Percentiles rank a stretch among this genome's conserved stretches.
These are phyloP conservation scores for Protula sp. DNA, from an alignment of 2,888 invertebrate genomes.

Conservation along the genomic window DNA sequence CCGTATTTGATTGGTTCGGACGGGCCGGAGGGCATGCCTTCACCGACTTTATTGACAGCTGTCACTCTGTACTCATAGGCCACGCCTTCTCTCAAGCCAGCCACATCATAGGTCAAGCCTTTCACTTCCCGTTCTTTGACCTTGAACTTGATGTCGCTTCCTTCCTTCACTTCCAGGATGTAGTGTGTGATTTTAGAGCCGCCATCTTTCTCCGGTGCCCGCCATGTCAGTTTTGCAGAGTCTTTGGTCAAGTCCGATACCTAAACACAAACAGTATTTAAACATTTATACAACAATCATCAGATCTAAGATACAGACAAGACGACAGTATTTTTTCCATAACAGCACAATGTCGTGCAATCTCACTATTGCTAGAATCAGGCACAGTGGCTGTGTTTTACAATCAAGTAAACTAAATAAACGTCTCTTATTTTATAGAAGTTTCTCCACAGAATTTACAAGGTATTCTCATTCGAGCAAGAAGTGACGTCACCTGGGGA, in stretches of 20 bases:
- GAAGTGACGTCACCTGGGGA: not conserved
- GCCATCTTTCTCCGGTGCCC: slow-evolving; percentile 20
- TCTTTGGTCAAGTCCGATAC: slow-evolving; percentile 6
- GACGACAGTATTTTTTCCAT: too few relatives aligned
- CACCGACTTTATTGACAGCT: slow-evolving; percentile 86
- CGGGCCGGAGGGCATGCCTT: slow-evolving; percentile 58
- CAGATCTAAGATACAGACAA: too few relatives aligned
- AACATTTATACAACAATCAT: too few relatives aligned
- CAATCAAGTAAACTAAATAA: too few relatives aligned
- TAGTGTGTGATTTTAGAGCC: slow-evolving; percentile 21
- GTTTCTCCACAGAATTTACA: too few relatives aligned
- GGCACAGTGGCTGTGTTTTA: too few relatives aligned
- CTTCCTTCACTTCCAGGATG: slow-evolving; percentile 23
- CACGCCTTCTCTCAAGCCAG: slow-evolving; percentile 84
- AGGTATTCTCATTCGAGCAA: too few relatives aligned
- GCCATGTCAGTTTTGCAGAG: slow-evolving; percentile 17
- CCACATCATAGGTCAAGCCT: slow-evolving; percentile 26
- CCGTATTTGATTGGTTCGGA: slow-evolving; percentile 21
- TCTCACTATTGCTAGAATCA: too few relatives aligned
- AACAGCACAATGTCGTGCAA: too few relatives aligned
- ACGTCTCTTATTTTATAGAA: too few relatives aligned
- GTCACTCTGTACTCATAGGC: slow-evolving; percentile 82
- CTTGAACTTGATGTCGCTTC: slow-evolving; percentile 33
- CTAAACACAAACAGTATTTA: too few relatives aligned
- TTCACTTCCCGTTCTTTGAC: slow-evolving; percentile 28